Evolutionary conservation across 1,140 invertebrate species (phyloP), one percentile per base, ranked within the genome.

Genomic region (Drosophila arawakana): DNA sequence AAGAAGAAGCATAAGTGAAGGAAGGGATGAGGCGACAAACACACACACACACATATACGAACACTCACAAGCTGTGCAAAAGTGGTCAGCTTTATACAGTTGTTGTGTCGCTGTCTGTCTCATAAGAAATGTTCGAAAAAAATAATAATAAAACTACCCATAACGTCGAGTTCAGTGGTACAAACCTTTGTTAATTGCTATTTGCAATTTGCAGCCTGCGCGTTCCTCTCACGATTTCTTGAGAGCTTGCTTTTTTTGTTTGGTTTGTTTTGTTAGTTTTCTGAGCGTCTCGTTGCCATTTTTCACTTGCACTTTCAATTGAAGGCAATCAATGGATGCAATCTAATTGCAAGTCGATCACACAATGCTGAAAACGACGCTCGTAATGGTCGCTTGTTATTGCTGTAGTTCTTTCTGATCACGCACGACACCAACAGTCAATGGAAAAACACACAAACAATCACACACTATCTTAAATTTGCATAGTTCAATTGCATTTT

Each of bases 241-340:
- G 25, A 30, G 25, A 30, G 25, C 15, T n/a, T 4, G 7, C 5
- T 50, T 63, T 15, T 15, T 21, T 21, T 21, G 18, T 21, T 30
- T 37, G 34, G 11, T 9, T 61, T 39, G 2, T 50, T 39, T 49
- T 21, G 34, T 46, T 44, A 43, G 39, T 47, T 7, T 8, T n/a
- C 41, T 35, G 37, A 43, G 37, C 44, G 30, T 44, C 30, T 62
- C 41, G 68, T 54, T 55, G 59, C 15, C 49, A 62, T 70, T 63
- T 54, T 58, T 68, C 55, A 73, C 71, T 73, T 68, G 65, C 71
- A 41, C 57, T 73, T 73, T 73, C 65, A 73, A 73, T 73, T 73
- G 57, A 54, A 52, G 62, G 46, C 63, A 67, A 73, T 67, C n/a
- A 73, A 67, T 44, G 63, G 15, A 73, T 73, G 71, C 65, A 73